Conservation (phyloP, 2,888 invertebrate genomes). For the Ectobius pallidus region DNA sequence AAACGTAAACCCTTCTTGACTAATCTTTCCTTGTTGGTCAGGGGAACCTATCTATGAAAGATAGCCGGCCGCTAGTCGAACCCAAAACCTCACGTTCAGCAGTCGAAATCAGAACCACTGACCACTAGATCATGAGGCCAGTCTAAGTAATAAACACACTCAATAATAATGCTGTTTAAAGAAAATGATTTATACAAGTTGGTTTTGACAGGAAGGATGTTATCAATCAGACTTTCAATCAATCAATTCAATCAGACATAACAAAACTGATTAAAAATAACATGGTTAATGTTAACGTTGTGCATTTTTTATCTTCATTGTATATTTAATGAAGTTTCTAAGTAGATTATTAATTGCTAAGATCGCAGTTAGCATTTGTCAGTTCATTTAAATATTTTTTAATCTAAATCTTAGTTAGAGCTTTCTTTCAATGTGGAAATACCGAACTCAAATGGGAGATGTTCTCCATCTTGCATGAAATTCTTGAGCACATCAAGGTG, state of each 20-base stretch:
- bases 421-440: neutral
- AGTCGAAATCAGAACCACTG: too few species aligned
- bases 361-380: neutral
- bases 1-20: neutral
- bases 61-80: too few species aligned
- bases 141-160: too few species aligned
- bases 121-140: too few species aligned
- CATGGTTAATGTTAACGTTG: neutral
- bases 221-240: too few species aligned
- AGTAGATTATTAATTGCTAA: neutral
- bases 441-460: neutral
- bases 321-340: neutral
- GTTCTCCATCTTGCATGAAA: neutral
- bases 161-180: too few species aligned
- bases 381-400: neutral
- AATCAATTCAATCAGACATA: too few species aligned
- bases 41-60: too few species aligned
- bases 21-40: neutral
- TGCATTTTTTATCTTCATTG: neutral
- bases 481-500: neutral
- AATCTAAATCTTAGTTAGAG: neutral
- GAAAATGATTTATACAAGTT: too few species aligned
- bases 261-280: too few species aligned
- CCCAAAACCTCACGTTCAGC: too few species aligned
- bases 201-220: too few species aligned